phyloP scores from a whole-genome alignment of 2,888 invertebrate species.

The Pristionchus fissidentatus region DNA sequence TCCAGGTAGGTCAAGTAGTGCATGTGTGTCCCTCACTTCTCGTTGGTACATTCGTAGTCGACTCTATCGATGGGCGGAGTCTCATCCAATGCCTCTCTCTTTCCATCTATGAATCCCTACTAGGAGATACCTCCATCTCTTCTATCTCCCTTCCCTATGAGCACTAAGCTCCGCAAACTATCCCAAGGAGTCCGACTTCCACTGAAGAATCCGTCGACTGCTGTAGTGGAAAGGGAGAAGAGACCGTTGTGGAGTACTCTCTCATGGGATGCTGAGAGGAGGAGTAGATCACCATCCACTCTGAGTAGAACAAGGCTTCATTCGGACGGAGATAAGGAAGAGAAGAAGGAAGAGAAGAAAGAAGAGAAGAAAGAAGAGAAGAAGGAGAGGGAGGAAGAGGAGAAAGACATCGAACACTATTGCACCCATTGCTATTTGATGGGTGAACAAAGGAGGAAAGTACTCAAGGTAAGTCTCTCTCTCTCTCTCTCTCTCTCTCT shows the following conservation, averaged over 20 bases:
- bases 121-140: conserved; percentile 45
- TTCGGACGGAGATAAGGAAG: conserved; percentile 43
- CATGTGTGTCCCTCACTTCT: not conserved
- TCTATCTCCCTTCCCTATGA: not conserved
- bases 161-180: conserved; percentile 41
- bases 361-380: conserved; percentile 4
- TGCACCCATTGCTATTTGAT: conserved; percentile 63
- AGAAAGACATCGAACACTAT: conserved; percentile 35
- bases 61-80: conserved; percentile 9
- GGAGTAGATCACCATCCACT: conserved; percentile 11
- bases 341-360: conserved; percentile 9
- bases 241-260: conserved; percentile 53
- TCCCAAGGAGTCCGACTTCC: conserved; percentile 41
- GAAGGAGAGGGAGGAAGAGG: conserved; percentile 36
- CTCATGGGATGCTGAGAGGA: conserved; percentile 51
- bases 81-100: not conserved
- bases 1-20: conserved; percentile 6
- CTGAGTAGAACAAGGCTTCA: conserved; percentile 13
- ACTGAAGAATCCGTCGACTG: conserved; percentile 13
- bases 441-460: conserved; percentile 58
- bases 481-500: no score
- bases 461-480: no score
- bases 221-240: conserved; percentile 51
- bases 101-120: conserved; percentile 22
- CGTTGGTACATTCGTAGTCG: not conserved